Conservation (phyloP, 2,888 invertebrate species). For the Panopea generosa region DNA sequence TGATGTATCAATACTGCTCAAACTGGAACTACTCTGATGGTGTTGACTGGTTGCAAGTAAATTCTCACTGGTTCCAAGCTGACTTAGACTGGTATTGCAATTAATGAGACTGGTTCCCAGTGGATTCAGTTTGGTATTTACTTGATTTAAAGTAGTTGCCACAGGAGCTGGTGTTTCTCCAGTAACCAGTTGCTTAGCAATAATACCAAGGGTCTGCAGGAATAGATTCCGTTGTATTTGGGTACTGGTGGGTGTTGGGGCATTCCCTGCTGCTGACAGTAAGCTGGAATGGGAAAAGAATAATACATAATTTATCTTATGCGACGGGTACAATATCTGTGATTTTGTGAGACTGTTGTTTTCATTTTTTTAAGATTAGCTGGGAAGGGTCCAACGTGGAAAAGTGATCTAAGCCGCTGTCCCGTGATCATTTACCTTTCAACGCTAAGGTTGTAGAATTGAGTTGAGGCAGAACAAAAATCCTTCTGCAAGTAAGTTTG, state of each 20-base stretch:
- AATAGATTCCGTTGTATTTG: constrained; percentile 48
- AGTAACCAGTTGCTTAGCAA: constrained; percentile 49
- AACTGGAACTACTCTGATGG: too few species aligned
- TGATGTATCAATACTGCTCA: too few species aligned
- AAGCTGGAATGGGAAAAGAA: not conserved
- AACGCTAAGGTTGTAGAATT: too few species aligned
- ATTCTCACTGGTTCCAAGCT: not conserved
- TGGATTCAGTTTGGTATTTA: not conserved
- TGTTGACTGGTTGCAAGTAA: too few species aligned
- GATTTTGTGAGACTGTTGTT: too few species aligned
- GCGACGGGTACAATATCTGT: too few species aligned
- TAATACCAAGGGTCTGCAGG: constrained; percentile 57
- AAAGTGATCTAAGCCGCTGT: too few species aligned
- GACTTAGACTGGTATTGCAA: not conserved
- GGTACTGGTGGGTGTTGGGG: not conserved
- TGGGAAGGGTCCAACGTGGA: not conserved
- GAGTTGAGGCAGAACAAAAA: too few species aligned
- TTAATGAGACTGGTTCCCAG: constrained; percentile 13
- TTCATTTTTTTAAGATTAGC: too few species aligned
- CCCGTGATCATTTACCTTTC: too few species aligned
- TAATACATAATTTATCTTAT: too few species aligned
- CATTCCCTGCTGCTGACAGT: not conserved
- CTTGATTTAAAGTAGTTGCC: not conserved
- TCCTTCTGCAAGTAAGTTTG: too few species aligned
- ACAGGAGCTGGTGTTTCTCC: constrained; percentile 8